Evolutionary conservation across 1,140 invertebrate genomes (phyloP).

Genomic region (Heterodera schachtii): DNA sequence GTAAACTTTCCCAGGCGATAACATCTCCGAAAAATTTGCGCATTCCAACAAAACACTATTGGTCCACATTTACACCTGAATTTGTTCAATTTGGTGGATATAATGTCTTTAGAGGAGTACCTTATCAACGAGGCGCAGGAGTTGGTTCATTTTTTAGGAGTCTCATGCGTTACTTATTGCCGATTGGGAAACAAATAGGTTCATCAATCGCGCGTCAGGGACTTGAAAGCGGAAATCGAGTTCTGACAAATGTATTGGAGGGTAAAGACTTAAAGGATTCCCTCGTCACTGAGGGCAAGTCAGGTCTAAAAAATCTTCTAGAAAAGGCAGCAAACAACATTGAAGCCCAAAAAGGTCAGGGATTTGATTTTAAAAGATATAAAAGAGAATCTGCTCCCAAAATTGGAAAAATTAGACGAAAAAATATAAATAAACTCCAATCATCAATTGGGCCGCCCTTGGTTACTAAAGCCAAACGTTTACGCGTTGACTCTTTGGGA

Average conservation of each 20-base stretch:
- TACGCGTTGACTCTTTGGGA: constrained; percentile 16
- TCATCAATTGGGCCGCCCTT: background rate
- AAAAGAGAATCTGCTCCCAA: background rate
- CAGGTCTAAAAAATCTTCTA: background rate
- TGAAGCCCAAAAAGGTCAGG: background rate
- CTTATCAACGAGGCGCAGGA: background rate
- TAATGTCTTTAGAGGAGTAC: background rate
- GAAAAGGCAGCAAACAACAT: background rate
- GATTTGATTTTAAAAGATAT: constrained; percentile 20
- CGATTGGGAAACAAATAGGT: constrained; percentile 14
- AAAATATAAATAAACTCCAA: constrained; percentile 17
- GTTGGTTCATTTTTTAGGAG: background rate
- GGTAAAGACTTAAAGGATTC: background rate
- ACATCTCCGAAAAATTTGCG: too few species aligned
- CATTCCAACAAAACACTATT: too few species aligned
- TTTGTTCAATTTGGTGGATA: background rate
- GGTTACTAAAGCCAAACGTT: background rate
- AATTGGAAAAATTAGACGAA: background rate
- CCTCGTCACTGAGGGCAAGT: background rate
- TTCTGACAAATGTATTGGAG: too few species aligned
- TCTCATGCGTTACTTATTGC: background rate
- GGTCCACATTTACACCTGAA: background rate
- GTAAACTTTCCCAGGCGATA: too few species aligned
- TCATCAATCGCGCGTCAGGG: background rate
- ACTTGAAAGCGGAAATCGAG: background rate